Conservation (phyloP, 1,140 invertebrate species). For the Antheraea mylitta region DNA sequence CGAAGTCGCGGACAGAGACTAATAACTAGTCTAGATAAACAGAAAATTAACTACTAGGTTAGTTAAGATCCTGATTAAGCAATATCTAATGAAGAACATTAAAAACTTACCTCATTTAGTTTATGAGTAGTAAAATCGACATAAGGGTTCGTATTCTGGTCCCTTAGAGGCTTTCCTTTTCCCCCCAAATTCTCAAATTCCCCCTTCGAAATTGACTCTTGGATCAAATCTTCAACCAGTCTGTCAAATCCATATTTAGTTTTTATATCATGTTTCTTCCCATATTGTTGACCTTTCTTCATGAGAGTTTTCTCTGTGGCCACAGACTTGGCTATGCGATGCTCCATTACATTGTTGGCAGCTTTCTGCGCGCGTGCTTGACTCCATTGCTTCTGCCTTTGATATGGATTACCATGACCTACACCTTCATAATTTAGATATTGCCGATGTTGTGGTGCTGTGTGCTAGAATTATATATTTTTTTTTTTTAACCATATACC, state of each 20-base stretch:
- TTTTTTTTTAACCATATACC: background rate
- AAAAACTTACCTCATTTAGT: slow-evolving; percentile 86
- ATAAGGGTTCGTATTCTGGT: slow-evolving; percentile 87
- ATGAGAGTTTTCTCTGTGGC: slow-evolving; percentile 84
- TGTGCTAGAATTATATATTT: slow-evolving; percentile 80
- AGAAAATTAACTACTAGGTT: too few relatives aligned
- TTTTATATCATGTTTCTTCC: slow-evolving; percentile 85
- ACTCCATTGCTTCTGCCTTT: slow-evolving; percentile 87
- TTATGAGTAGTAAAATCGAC: slow-evolving; percentile 94
- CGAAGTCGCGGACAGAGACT: too few relatives aligned
- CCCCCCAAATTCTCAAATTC: slow-evolving; percentile 92
- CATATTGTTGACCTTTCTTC: slow-evolving; percentile 80
- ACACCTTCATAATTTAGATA: slow-evolving; percentile 90
- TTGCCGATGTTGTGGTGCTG: slow-evolving; percentile 92
- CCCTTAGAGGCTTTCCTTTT: slow-evolving; percentile 88
- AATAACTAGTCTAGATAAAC: too few relatives aligned
- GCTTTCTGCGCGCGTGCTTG: slow-evolving; percentile 86
- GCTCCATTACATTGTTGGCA: slow-evolving; percentile 86
- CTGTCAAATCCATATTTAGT: slow-evolving; percentile 92
- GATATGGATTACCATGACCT: slow-evolving; percentile 87
- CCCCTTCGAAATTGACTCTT: slow-evolving; percentile 92
- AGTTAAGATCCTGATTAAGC: background rate
- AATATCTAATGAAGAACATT: background rate
- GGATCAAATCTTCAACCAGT: slow-evolving; percentile 93
- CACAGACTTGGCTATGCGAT: slow-evolving; percentile 84